Conservation (phyloP, 2,797 vertebrate genomes). For the Coranthus polyacanthus region DNA sequence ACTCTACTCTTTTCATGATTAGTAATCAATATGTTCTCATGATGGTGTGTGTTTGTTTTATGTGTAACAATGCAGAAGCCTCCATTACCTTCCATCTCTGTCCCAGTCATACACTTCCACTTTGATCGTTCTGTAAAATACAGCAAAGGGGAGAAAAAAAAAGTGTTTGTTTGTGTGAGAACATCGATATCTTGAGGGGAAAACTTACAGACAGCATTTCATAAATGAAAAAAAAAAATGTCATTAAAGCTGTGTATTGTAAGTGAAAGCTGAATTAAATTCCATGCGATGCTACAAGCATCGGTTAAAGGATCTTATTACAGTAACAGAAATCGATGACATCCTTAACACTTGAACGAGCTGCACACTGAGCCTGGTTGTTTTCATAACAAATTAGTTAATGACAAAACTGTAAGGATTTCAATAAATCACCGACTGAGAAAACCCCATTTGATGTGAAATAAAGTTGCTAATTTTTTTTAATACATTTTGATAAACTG, state of each 20-base stretch:
- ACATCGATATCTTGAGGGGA: slow-evolving; percentile 14
- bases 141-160: slow-evolving; percentile 33
- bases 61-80: no score
- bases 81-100: slow-evolving; percentile 81
- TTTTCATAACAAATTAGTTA: background rate
- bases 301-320: slow-evolving; percentile 23
- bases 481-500: background rate
- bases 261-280: slow-evolving; percentile 34
- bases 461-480: background rate
- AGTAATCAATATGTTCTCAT: background rate
- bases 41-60: slow-evolving; percentile 6
- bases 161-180: slow-evolving; percentile 7
- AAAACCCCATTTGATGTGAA: background rate
- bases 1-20: background rate
- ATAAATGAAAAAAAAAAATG: slow-evolving; percentile 33
- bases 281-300: slow-evolving; percentile 17
- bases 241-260: slow-evolving; percentile 24
- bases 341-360: slow-evolving; percentile 9
- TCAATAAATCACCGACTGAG: background rate
- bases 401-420: slow-evolving; percentile 4
- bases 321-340: background rate
- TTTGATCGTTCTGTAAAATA: slow-evolving; percentile 78
- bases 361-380: background rate
- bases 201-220: slow-evolving; percentile 30
- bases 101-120: slow-evolving; percentile 83